Percentiles rank a stretch among this genome's conserved stretches.
Conservation (phyloP, 1,140 invertebrate species). For the Nautilus pompilius region DNA sequence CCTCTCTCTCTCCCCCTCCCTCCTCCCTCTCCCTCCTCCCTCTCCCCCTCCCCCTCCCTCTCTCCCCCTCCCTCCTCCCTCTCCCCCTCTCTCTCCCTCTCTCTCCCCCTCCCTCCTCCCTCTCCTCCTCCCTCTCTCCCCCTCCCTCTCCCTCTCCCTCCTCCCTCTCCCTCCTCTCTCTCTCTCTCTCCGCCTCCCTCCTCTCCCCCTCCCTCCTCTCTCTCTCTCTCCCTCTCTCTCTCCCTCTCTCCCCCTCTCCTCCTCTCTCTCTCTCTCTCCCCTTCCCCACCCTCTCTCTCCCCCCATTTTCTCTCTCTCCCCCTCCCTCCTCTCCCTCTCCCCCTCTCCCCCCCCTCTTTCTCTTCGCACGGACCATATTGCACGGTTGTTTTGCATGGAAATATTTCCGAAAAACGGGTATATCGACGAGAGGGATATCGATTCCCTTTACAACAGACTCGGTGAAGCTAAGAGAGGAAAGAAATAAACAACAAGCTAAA, state of each 20-base stretch:
- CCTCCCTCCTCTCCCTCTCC: not conserved
- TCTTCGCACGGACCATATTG: not conserved
- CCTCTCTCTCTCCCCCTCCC: not conserved
- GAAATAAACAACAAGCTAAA: too few species aligned
- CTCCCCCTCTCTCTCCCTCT: not conserved
- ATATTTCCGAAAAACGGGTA: too few species aligned
- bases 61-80: not conserved
- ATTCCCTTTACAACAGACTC: too few species aligned
- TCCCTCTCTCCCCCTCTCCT: not conserved
- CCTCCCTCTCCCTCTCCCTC: not conserved
- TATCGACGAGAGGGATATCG: too few species aligned
- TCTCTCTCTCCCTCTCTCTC: too few species aligned
- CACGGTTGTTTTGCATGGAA: too few species aligned
- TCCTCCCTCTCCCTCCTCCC: not conserved
- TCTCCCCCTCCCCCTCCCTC: not conserved
- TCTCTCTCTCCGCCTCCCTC: not conserved
- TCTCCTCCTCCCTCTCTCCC: not conserved
- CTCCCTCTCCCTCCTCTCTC: not conserved
- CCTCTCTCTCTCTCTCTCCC: not conserved
- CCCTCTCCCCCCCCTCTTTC: not conserved
- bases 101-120: not conserved
- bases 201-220: not conserved
- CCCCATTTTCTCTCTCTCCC: not conserved
- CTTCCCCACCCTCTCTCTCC: not conserved
- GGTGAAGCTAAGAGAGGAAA: too few species aligned